Evolutionary conservation across 1,140 invertebrate species (phyloP).

Genomic region (Macrostomum lignano): DNA sequence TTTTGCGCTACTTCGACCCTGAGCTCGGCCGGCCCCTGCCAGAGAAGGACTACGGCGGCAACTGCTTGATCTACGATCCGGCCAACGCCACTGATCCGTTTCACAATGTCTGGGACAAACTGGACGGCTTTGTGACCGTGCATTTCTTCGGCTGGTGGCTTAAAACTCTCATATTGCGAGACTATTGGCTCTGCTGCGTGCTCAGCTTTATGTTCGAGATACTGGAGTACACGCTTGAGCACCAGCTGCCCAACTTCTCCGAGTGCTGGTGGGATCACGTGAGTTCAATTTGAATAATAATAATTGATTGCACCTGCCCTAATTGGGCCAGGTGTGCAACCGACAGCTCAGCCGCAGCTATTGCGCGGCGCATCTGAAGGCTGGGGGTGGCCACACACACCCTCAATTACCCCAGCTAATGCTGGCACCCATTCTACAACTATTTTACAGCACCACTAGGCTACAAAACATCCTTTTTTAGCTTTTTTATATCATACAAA

Average conservation of each 20-base stretch:
- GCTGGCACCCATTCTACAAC: too few species aligned
- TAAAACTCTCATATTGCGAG: constrained; percentile 33
- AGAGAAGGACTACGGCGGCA: constrained; percentile 35
- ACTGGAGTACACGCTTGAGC: constrained; percentile 35
- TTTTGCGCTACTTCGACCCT: constrained; percentile 31
- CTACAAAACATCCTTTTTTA: too few species aligned
- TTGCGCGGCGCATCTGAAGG: too few species aligned
- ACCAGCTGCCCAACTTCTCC: constrained; percentile 36
- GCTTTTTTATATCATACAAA: too few species aligned
- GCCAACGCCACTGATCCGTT: constrained; percentile 29
- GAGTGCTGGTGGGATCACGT: constrained; percentile 41
- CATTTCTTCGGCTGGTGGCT: constrained; percentile 38
- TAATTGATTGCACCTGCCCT: too few species aligned
- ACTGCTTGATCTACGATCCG: constrained; percentile 33
- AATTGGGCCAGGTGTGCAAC: too few species aligned
- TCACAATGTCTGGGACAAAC: constrained; percentile 35
- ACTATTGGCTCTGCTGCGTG: constrained; percentile 37
- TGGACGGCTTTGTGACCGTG: constrained; percentile 34
- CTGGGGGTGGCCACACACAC: too few species aligned
- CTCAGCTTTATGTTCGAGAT: constrained; percentile 36
- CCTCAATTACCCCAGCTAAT: too few species aligned
- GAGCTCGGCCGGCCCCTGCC: constrained; percentile 31
- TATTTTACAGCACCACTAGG: too few species aligned
- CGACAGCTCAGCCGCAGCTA: too few species aligned
- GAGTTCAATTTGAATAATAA: constrained; percentile 13